Evolutionary conservation across 2,113 vertebrate genomes (phyloP).

Genomic region (Tylochromis polylepis): DNA sequence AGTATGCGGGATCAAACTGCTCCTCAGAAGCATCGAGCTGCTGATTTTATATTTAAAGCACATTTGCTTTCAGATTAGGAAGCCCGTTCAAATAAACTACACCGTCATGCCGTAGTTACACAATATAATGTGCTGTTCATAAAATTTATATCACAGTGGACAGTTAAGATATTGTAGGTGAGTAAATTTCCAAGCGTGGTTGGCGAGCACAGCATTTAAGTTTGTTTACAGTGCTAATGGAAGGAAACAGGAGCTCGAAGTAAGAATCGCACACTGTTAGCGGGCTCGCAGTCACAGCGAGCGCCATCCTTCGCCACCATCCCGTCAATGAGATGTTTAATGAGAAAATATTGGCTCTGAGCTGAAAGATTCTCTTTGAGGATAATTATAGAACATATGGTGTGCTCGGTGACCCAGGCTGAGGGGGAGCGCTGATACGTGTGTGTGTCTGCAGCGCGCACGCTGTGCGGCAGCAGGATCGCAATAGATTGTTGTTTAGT

Average conservation of each 20-base stretch:
- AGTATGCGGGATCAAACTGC: background rate
- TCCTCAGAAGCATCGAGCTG: background rate
- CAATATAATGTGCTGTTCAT: background rate
- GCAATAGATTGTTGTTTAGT: slow-evolving; percentile 1
- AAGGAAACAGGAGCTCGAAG: slow-evolving; percentile 13
- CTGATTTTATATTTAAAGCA: background rate
- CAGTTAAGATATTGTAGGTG: background rate
- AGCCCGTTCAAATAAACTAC: background rate
- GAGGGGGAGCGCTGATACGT: background rate
- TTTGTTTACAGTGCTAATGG: slow-evolving; percentile 17
- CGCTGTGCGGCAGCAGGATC: background rate
- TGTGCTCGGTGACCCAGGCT: background rate
- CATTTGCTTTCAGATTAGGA: background rate
- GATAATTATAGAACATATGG: slow-evolving; percentile 44
- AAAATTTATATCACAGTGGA: background rate
- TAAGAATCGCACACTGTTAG: background rate
- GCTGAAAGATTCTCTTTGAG: slow-evolving; percentile 50
- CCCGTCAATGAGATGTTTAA: slow-evolving; percentile 15
- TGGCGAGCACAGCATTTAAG: background rate
- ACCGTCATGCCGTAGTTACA: background rate
- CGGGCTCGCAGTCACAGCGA: background rate
- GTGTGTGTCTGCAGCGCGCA: background rate
- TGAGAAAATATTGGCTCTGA: slow-evolving; percentile 1
- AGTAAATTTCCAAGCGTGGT: background rate
- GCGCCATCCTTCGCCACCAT: background rate